Conservation (phyloP, 2,113 vertebrate species). For the Bujurquina vittata region DNA sequence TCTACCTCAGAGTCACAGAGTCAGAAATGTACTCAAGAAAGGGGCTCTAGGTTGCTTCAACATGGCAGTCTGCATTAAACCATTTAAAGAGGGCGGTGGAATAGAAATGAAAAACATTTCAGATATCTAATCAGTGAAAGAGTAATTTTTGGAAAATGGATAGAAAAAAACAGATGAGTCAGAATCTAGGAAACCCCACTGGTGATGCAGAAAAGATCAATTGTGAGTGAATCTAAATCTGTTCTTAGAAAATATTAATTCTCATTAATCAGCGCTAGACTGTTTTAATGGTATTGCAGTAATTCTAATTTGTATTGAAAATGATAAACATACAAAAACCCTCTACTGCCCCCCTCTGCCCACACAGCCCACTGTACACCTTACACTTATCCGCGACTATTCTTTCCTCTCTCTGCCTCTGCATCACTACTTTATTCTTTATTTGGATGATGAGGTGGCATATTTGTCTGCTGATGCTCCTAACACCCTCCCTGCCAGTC, state of each 20-base stretch:
- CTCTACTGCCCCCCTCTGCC: not conserved
- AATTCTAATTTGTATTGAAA: not conserved
- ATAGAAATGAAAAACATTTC: not conserved
- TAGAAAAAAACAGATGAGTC: not conserved
- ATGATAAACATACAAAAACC: not conserved
- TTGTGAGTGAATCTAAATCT: not conserved
- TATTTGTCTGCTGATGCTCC: constrained; percentile 49
- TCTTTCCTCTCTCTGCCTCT: not conserved
- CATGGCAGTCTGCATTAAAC: not conserved
- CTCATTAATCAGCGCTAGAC: not conserved
- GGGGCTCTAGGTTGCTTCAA: not conserved
- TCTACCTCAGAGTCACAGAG: constrained; percentile 98
- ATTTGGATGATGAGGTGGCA: constrained; percentile 44
- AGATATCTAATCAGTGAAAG: not conserved
- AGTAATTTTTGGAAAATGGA: not conserved
- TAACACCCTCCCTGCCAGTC: constrained; percentile 6
- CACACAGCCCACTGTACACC: constrained; percentile 23
- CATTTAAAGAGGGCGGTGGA: not conserved
- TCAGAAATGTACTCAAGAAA: not conserved
- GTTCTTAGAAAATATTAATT: not conserved
- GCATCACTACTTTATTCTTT: constrained; percentile 28
- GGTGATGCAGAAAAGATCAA: not conserved
- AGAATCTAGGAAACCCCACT: fast-evolving
- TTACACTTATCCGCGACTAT: not conserved
- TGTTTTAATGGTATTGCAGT: not conserved